phyloP scores from a whole-genome alignment of 2,113 vertebrate species.

The Phalacrocorax brasilianus region DNA sequence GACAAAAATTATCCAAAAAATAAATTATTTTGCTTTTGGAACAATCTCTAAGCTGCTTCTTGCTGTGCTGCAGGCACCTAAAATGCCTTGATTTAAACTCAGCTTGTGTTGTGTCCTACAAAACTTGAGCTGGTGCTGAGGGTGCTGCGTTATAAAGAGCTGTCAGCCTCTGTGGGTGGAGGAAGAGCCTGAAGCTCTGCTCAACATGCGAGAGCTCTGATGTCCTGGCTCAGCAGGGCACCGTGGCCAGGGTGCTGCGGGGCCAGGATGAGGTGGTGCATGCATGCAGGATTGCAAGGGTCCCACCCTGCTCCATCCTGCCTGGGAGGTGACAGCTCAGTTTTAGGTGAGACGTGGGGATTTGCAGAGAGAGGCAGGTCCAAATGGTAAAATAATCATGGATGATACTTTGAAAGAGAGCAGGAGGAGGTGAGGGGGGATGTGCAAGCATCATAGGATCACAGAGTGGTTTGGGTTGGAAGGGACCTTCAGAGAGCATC shows the following conservation, averaged over 20 bases:
- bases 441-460: not conserved
- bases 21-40: not conserved
- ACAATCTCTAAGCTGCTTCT: not conserved
- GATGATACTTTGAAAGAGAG: not conserved
- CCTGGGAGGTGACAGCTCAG: not conserved
- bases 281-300: not conserved
- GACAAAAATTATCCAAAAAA: not conserved
- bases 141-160: not conserved
- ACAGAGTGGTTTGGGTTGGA: not conserved
- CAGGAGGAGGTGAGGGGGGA: not conserved
- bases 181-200: not conserved
- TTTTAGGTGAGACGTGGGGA: not conserved
- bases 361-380: not conserved
- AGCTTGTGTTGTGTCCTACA: not conserved
- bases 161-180: not conserved
- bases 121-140: not conserved
- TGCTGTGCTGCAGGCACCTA: not conserved
- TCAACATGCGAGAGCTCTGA: fast-evolving
- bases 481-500: not conserved
- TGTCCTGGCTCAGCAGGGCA: not conserved
- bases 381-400: not conserved
- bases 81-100: not conserved
- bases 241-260: fast-evolving
- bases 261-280: fast-evolving
- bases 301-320: fast-evolving